phyloP scores from a whole-genome alignment of 2,797 vertebrate genomes.

The Pterois miles region DNA sequence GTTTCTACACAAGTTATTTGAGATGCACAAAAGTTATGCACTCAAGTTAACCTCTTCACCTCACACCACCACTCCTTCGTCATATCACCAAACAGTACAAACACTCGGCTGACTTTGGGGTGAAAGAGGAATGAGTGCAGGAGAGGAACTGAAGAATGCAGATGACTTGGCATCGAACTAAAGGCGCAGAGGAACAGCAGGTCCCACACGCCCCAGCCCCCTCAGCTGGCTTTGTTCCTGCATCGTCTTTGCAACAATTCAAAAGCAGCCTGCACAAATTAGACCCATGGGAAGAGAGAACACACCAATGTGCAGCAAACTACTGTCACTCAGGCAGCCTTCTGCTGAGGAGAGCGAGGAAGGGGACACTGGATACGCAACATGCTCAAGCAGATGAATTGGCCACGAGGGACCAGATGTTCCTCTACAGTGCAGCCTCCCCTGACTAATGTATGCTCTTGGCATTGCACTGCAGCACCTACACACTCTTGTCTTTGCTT shows the following conservation, averaged over 20 bases:
- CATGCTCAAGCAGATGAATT: conserved; percentile 63
- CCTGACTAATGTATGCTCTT: conserved; percentile 52
- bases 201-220: conserved; percentile 61
- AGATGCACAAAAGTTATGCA: neutral
- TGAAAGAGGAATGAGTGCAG: conserved; percentile 30
- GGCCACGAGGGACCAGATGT: conserved; percentile 71
- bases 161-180: conserved; percentile 68
- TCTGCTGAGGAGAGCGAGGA: conserved; percentile 44
- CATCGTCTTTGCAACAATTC: conserved; percentile 78
- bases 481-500: neutral
- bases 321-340: conserved; percentile 68
- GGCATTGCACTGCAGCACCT: conserved; percentile 27
- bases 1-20: neutral
- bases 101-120: conserved; percentile 26
- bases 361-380: conserved; percentile 55
- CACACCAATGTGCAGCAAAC: conserved; percentile 66
- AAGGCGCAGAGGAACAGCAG: conserved; percentile 68
- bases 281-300: conserved; percentile 76
- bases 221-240: conserved; percentile 75
- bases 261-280: conserved; percentile 81
- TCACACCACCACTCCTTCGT: conserved; percentile 22
- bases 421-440: conserved; percentile 43
- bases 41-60: conserved; percentile 39
- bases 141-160: conserved; percentile 59
- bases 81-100: conserved; percentile 20